phyloP scores from a whole-genome alignment of 2,113 vertebrate genomes.

The Pithys albifrons region DNA sequence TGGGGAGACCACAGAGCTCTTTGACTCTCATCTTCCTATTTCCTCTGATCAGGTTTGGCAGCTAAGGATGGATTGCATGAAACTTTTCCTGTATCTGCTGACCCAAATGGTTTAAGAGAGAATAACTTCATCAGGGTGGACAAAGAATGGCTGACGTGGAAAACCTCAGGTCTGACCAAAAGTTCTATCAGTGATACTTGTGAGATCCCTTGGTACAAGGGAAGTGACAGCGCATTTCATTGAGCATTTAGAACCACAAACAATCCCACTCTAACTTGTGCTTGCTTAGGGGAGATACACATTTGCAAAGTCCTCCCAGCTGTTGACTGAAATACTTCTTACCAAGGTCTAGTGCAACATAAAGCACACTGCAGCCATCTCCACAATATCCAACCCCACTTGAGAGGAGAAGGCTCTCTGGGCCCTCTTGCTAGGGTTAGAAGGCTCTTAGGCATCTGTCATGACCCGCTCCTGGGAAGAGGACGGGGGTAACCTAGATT shows the following conservation, averaged over 20 bases:
- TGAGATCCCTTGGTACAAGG: background rate
- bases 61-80: background rate
- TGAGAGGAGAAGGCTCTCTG: background rate
- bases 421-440: background rate
- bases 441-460: background rate
- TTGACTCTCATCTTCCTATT: conserved; percentile 11
- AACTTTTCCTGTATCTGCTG: background rate
- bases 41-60: background rate
- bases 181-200: background rate
- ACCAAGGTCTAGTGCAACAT: background rate
- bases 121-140: background rate
- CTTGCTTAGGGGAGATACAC: background rate
- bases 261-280: background rate
- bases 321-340: background rate
- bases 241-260: background rate
- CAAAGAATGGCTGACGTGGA: background rate
- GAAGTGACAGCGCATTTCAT: background rate
- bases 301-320: background rate
- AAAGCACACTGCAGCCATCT: background rate
- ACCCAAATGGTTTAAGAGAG: background rate
- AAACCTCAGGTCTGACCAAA: background rate
- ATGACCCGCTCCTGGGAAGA: no score
- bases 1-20: background rate
- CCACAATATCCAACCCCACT: background rate
- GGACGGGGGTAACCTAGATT: no score